Conservation (phyloP, 53 echinoderm and acorn worm species). For the Echinarachnius parma region DNA sequence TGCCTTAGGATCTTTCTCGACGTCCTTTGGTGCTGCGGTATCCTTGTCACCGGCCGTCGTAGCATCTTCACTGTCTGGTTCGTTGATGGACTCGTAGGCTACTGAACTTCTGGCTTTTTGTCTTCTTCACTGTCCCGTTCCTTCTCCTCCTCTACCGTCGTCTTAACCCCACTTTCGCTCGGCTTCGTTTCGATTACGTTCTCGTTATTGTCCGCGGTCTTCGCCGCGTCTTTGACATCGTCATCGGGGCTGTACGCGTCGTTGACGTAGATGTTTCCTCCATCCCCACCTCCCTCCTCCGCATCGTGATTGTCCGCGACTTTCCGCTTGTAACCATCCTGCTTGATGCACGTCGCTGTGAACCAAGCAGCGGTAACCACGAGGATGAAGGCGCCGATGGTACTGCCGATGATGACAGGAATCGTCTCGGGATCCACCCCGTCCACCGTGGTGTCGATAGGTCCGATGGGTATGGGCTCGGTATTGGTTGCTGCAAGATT, state of each 20-base stretch:
- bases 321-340: conserved; percentile 22
- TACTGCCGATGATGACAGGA: conserved; percentile 53
- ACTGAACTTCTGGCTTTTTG: background rate
- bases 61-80: background rate
- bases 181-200: background rate
- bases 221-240: background rate
- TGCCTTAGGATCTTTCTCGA: background rate
- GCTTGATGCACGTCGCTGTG: conserved; percentile 35
- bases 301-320: background rate
- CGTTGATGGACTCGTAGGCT: too few species aligned
- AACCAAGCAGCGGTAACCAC: conserved; percentile 39
- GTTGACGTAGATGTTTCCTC: conserved; percentile 3
- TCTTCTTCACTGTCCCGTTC: background rate
- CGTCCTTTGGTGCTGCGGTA: background rate
- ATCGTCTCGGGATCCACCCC: conserved; percentile 40
- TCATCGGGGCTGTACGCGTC: conserved; percentile 21
- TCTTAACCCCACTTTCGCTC: background rate
- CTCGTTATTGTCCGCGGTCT: background rate
- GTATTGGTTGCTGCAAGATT: background rate
- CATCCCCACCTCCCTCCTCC: background rate
- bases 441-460: conserved; percentile 13
- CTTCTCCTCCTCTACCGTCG: background rate
- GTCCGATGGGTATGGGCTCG: background rate
- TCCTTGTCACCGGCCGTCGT: background rate
- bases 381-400: conserved; percentile 40